These are phyloP conservation scores for Saccostrea cuccullata DNA, from an alignment of 1,140 invertebrate genomes.

Conservation along the genomic window DNA sequence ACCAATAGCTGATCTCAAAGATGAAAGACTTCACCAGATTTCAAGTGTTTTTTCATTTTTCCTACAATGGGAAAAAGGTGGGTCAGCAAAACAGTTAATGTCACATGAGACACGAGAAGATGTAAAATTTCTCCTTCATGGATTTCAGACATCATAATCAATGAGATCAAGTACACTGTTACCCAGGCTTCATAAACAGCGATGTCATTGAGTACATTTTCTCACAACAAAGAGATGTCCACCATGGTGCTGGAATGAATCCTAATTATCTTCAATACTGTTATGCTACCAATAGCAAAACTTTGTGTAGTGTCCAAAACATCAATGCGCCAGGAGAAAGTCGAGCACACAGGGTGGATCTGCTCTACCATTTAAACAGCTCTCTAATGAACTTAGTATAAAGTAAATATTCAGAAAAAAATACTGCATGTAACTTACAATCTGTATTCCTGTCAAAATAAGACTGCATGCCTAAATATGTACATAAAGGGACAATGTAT, in stretches of 20 bases:
- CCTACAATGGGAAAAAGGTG: conserved; percentile 31
- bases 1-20: not conserved
- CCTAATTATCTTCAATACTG: conserved; percentile 41
- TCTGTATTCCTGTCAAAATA: too few relatives aligned
- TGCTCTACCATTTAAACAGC: not conserved
- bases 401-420: not conserved
- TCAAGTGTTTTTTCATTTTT: not conserved
- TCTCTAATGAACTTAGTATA: too few relatives aligned
- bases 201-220: conserved; percentile 51
- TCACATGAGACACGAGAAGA: not conserved
- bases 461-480: too few relatives aligned
- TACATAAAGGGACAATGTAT: too few relatives aligned
- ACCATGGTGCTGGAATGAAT: conserved; percentile 45
- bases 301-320: conserved; percentile 41
- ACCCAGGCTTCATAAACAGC: conserved; percentile 29
- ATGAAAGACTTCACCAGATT: conserved; percentile 40
- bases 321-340: conserved; percentile 8
- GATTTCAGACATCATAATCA: not conserved
- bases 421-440: too few relatives aligned
- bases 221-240: conserved; percentile 41
- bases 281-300: conserved; percentile 22
- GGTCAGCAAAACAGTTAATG: not conserved
- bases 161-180: not conserved
- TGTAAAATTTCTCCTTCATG: not conserved
- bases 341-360: not conserved